phyloP scores from a whole-genome alignment of 2,888 invertebrate genomes.

The Chironomus tentans region DNA sequence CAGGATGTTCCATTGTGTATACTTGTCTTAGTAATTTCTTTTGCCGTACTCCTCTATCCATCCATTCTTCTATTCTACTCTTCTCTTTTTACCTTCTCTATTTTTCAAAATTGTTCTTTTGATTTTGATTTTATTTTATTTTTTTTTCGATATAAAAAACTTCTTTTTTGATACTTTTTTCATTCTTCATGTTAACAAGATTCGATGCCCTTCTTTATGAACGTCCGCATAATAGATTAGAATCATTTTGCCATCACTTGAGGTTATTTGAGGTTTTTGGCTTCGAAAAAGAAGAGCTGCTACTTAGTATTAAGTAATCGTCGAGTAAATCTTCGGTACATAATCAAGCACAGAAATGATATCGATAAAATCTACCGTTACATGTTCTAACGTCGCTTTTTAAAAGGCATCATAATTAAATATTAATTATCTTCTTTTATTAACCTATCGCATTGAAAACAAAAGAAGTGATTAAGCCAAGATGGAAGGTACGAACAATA shows the following conservation, averaged over 20 bases:
- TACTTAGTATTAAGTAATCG: no score
- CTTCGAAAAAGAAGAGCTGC: neutral
- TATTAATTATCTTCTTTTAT: neutral
- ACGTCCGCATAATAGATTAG: no score
- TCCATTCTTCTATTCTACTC: neutral
- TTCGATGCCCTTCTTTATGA: no score
- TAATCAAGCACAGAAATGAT: neutral
- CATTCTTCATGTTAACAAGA: no score
- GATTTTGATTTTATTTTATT: no score
- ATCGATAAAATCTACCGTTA: neutral
- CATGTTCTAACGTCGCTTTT: neutral
- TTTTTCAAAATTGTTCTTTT: neutral
- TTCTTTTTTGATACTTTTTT: no score
- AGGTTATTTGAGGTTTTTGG: constrained; percentile 14
- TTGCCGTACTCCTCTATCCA: neutral
- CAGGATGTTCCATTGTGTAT: constrained; percentile 12
- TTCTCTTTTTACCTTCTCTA: neutral
- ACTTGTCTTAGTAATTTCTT: neutral
- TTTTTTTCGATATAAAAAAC: no score
- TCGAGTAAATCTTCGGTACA: neutral
- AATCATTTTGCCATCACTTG: neutral
- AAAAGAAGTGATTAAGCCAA: no score
- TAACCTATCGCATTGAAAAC: no score
- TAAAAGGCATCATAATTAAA: neutral
- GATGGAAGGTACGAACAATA: no score